Evolutionary conservation across 2,113 vertebrate species (phyloP).

Genomic region (Dicrurus megarhynchus): DNA sequence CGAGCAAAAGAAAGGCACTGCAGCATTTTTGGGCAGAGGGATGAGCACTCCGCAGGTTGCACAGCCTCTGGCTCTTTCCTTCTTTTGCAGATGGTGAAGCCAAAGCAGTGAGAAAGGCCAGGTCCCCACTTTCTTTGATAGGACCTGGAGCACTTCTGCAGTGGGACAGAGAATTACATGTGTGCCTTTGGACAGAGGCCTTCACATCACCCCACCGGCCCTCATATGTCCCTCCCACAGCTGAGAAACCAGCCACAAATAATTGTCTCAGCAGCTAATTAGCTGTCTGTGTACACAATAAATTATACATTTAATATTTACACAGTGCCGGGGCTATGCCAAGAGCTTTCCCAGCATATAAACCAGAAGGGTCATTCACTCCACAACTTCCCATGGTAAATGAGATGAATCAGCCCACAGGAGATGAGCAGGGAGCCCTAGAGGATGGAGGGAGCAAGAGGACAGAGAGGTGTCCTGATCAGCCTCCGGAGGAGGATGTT

Average conservation of each 20-base stretch:
- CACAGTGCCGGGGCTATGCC: neutral
- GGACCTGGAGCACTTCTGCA: neutral
- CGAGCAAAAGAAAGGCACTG: neutral
- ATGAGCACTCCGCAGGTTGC: neutral
- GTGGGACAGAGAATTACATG: neutral
- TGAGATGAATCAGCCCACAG: neutral
- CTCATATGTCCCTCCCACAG: neutral
- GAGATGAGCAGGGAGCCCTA: accelerated
- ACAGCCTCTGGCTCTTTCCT: neutral
- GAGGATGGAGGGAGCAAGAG: neutral
- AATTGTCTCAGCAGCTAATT: neutral
- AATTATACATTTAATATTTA: slow-evolving; percentile 17
- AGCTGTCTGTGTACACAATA: neutral
- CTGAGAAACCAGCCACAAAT: neutral
- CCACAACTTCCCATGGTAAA: neutral
- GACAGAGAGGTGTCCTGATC: neutral
- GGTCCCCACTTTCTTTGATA: accelerated
- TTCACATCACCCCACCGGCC: neutral
- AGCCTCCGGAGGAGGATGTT: neutral
- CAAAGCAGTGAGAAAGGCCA: neutral
- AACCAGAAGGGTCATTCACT: neutral
- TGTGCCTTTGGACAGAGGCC: accelerated
- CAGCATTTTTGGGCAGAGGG: neutral
- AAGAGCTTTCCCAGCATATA: neutral
- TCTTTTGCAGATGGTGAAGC: neutral